A percentile compares a stretch with the other conserved stretches of the same genome.
Evolutionary conservation across 2,888 invertebrate genomes (phyloP).

Genomic region (Catocala sponsa): DNA sequence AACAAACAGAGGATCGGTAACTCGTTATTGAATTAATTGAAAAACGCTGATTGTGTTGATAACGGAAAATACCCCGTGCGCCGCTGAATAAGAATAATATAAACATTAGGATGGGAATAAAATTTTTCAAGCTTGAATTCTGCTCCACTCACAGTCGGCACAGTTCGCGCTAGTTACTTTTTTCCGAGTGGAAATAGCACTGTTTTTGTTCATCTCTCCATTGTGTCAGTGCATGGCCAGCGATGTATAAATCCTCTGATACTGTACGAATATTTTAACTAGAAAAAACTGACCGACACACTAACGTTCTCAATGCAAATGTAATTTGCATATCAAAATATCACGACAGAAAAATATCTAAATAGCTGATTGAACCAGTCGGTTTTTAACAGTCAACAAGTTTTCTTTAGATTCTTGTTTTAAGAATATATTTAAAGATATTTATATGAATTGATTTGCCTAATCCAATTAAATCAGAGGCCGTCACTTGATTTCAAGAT

Average conservation of each 20-base stretch:
- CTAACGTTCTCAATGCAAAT: slow-evolving; percentile 58
- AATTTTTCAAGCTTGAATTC: slow-evolving; percentile 45
- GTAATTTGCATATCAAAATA: slow-evolving; percentile 44
- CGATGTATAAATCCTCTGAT: slow-evolving; percentile 83
- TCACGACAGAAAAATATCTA: background rate
- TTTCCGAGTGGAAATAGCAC: slow-evolving; percentile 62
- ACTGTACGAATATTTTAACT: slow-evolving; percentile 75
- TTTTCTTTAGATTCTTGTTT: no score
- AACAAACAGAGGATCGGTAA: slow-evolving; percentile 16
- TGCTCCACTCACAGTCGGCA: slow-evolving; percentile 41
- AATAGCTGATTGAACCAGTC: background rate
- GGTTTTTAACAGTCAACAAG: no score
- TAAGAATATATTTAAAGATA: no score
- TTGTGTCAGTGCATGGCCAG: slow-evolving; percentile 74
- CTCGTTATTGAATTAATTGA: slow-evolving; percentile 21
- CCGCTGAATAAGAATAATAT: slow-evolving; percentile 31
- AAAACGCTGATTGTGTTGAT: slow-evolving; percentile 19
- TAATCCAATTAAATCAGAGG: no score
- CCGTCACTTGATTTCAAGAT: no score
- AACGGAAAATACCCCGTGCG: slow-evolving; percentile 8
- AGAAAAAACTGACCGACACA: slow-evolving; percentile 63
- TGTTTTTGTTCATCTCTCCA: slow-evolving; percentile 81
- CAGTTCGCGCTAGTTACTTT: slow-evolving; percentile 51
- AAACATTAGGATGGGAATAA: slow-evolving; percentile 45
- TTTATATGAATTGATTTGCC: no score